phyloP scores from a whole-genome alignment of 1,140 invertebrate genomes.

The Drosophila sechellia region DNA sequence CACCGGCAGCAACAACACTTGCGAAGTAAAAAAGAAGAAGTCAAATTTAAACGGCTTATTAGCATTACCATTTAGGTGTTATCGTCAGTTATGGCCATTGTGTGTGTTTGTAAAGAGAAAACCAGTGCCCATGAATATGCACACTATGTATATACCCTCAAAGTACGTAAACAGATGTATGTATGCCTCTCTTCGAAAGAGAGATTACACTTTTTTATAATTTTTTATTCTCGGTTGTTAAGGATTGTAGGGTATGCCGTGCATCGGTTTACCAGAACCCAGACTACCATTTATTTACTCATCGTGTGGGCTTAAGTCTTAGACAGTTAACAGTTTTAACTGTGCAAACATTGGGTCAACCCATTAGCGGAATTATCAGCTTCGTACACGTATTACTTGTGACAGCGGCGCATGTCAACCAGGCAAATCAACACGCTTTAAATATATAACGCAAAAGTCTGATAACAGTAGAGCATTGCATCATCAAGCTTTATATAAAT shows the following conservation, averaged over 20 bases:
- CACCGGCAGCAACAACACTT: conserved; percentile 23
- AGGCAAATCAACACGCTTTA: conserved; percentile 33
- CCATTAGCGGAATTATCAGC: conserved; percentile 68
- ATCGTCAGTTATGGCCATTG: conserved; percentile 36
- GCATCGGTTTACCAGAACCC: no score
- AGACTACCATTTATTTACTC: conserved; percentile 21
- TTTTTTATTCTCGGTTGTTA: no score
- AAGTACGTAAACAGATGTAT: neutral
- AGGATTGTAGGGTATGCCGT: conserved; percentile 4
- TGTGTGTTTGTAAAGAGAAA: conserved; percentile 15
- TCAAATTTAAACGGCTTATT: conserved; percentile 75
- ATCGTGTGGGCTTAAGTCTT: conserved; percentile 30
- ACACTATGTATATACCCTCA: conserved; percentile 3
- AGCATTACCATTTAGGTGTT: conserved; percentile 73
- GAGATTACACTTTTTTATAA: neutral
- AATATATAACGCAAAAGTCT: conserved; percentile 20
- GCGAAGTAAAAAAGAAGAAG: conserved; percentile 30
- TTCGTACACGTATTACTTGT: conserved; percentile 45
- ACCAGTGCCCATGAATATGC: neutral
- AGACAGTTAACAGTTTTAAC: conserved; percentile 69
- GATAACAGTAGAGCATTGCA: conserved; percentile 4
- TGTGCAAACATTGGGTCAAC: conserved; percentile 60
- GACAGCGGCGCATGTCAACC: conserved; percentile 61
- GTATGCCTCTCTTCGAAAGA: neutral
- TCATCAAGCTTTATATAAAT: neutral